phyloP scores from a whole-genome alignment of 2,113 vertebrate genomes.

The Sminthopsis crassicaudata region DNA sequence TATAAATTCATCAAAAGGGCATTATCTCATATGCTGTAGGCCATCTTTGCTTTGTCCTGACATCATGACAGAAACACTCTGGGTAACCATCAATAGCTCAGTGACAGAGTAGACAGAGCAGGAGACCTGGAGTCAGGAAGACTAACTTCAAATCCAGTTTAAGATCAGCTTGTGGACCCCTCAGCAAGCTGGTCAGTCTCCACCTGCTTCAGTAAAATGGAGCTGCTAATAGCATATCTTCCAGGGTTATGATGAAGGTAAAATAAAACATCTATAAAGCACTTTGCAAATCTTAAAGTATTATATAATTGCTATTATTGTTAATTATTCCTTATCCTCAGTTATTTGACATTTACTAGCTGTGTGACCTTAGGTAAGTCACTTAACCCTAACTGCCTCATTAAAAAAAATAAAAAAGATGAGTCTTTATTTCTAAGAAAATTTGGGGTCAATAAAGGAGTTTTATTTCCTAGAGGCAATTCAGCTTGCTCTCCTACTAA shows the following conservation, averaged over 20 bases:
- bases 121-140: not conserved
- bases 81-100: not conserved
- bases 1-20: not conserved
- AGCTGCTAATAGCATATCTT: not conserved
- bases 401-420: not conserved
- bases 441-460: not conserved
- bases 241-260: not conserved
- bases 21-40: not conserved
- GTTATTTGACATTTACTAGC: no score
- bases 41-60: not conserved
- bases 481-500: not conserved
- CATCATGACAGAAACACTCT: not conserved
- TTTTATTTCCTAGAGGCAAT: not conserved
- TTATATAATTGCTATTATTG: not conserved
- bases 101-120: not conserved
- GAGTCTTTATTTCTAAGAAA: not conserved
- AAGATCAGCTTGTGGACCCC: not conserved
- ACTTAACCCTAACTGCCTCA: no score
- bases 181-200: not conserved
- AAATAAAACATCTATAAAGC: not conserved
- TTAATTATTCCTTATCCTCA: not conserved
- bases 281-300: not conserved
- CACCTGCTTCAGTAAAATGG: not conserved
- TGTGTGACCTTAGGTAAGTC: no score
- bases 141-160: not conserved